Evolutionary conservation across 2,797 vertebrate genomes (phyloP).

Genomic region (Gymnodraco acuticeps): DNA sequence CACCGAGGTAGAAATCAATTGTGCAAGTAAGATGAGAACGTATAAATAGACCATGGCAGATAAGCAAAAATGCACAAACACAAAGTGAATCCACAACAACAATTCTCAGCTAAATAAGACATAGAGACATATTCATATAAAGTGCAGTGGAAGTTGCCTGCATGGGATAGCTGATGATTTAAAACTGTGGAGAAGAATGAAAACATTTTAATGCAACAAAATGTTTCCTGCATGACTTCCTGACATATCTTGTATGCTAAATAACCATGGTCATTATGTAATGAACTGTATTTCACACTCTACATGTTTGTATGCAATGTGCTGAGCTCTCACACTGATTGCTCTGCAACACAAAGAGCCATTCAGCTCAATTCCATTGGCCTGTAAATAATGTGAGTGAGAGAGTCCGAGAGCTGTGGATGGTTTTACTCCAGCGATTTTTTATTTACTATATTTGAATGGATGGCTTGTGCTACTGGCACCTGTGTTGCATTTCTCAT

Average conservation of each 20-base stretch:
- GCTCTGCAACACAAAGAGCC: conserved; percentile 8
- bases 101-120: neutral
- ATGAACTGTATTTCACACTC: neutral
- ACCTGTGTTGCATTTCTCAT: conserved; percentile 10
- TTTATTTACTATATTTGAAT: conserved; percentile 11
- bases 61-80: conserved; percentile 10
- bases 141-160: neutral
- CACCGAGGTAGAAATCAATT: conserved; percentile 1
- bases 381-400: neutral
- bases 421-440: conserved; percentile 28
- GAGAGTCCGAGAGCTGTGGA: conserved; percentile 3
- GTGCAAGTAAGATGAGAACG: conserved; percentile 1
- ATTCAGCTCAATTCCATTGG: conserved; percentile 12
- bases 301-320: neutral
- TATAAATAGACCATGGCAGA: neutral
- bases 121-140: conserved; percentile 6
- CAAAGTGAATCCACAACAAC: neutral
- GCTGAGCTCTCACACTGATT: conserved; percentile 2
- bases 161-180: neutral
- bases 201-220: neutral
- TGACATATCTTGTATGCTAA: neutral
- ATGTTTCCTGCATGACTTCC: neutral
- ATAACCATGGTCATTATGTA: neutral
- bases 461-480: neutral
- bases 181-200: neutral